Percentiles rank a stretch among this genome's conserved stretches.
Conservation (phyloP, 2,113 vertebrate genomes). For the Pseudopipra pipra region DNA sequence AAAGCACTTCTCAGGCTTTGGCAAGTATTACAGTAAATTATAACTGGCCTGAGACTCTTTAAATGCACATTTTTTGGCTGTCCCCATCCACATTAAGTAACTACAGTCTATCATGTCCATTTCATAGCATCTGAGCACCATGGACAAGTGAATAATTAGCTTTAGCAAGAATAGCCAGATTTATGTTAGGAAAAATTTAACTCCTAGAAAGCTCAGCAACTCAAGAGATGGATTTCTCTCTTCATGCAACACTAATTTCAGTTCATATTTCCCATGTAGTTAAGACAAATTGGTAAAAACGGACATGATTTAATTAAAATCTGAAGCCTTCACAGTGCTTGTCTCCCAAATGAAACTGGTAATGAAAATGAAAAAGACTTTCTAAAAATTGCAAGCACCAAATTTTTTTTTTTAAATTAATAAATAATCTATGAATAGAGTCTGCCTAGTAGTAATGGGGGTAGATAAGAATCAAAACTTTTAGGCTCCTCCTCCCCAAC, state of each 20-base stretch:
- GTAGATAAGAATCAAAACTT: background rate
- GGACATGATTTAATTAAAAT: constrained; percentile 55
- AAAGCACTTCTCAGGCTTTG: background rate
- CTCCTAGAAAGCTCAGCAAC: constrained; percentile 48
- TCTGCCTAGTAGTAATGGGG: background rate
- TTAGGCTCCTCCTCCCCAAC: background rate
- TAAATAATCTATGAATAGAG: background rate
- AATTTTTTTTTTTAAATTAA: background rate
- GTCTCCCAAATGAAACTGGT: constrained; percentile 23
- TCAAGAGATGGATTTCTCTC: constrained; percentile 31
- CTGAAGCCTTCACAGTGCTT: constrained; percentile 11
- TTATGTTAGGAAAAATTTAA: constrained; percentile 53
- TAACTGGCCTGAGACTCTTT: background rate
- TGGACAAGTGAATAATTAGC: constrained; percentile 52
- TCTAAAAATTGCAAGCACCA: constrained; percentile 2
- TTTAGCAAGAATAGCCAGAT: constrained; percentile 51
- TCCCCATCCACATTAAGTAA: constrained; percentile 26
- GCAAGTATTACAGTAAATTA: background rate
- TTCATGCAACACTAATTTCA: constrained; percentile 53
- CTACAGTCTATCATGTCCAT: constrained; percentile 41
- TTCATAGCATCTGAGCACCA: constrained; percentile 25
- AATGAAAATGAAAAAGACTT: constrained; percentile 42
- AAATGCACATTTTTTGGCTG: constrained; percentile 22
- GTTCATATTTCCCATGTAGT: constrained; percentile 50
- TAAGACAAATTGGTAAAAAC: constrained; percentile 51